Base-by-base conservation (phyloP, 2,113 vertebrate genomes). In the pig (Sus scrofa) region DNA sequence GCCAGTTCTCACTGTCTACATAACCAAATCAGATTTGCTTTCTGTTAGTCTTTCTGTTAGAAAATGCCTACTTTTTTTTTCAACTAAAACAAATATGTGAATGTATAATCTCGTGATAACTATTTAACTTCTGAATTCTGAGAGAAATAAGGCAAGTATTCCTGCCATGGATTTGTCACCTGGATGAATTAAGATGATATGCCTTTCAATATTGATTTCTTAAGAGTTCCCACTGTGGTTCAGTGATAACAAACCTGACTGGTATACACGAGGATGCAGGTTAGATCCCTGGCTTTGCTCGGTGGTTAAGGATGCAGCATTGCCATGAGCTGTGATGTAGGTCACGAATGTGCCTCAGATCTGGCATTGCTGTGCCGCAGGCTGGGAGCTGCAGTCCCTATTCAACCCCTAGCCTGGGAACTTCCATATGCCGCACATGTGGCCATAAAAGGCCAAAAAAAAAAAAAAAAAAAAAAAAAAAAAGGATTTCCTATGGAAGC, bases 141-240 rank as follows among this genome's bases (percentile, higher is more conserved):
- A 50, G 78, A 83, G 16, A 91, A 44, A 44, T 73, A 63, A 79
- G 54, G n/a, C 39, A 86, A 86, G n/a, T 73, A 86, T 44, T 79
- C 19, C 56, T 86, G 39, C 44, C 63, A 91, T 70, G 54, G 91
- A 39, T 95, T 74, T 92, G 58, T 92, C 34, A 81, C 39, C 56
- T 86, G 34, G 52, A 58, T 87, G 44, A 86, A 81, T 86, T 86
- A 73, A 78, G 52, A 85, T 95, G 27, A 65, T 65, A 79, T 30
- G 84, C 32, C 26, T 94, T 88, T 87, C 52, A 70, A 7, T 91
- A 87, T n/a, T 83, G 62, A 88, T 94, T 96, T 92, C 77, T 96
- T 88, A 8, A 8, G 44, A 44, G 44, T 44, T 44, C 44, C 44
- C 44, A 44, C 8, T 44, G 8, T 44, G 44, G 44, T 8, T 44